A percentile compares a stretch with the other conserved stretches of the same genome.
Conservation (phyloP, 2,113 vertebrate species). For the Psammodynastes pulverulentus region DNA sequence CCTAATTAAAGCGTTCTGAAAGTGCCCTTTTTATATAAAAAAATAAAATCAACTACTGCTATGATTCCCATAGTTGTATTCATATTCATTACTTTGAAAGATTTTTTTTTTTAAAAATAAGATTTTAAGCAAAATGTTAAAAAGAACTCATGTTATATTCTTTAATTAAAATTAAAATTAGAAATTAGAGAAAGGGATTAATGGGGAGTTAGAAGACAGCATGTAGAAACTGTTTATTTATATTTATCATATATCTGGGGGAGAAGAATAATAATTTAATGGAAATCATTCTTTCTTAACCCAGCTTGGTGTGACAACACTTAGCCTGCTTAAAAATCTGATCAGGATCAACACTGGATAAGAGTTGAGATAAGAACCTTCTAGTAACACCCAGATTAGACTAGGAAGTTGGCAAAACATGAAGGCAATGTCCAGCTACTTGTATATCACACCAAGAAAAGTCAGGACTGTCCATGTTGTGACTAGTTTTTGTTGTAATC, state of each 20-base stretch:
- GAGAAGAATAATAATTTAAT: conserved; percentile 10
- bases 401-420: neutral
- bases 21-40: neutral
- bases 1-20: conserved; percentile 47
- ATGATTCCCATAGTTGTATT: conserved; percentile 42
- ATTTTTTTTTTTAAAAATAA: neutral
- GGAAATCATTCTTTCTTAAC: neutral
- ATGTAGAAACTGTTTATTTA: neutral
- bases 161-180: conserved; percentile 30
- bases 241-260: conserved; percentile 6
- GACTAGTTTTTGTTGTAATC: neutral
- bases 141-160: conserved; percentile 25
- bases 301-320: neutral
- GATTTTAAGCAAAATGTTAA: conserved; percentile 22
- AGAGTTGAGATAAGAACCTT: neutral
- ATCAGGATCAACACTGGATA: neutral
- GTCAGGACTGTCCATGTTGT: neutral
- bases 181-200: conserved; percentile 35
- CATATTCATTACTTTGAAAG: conserved; percentile 50
- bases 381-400: neutral
- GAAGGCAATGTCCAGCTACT: neutral
- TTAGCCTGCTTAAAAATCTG: neutral
- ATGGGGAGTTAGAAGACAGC: conserved; percentile 30
- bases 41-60: conserved; percentile 37
- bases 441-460: neutral